Evolutionary conservation across 2,113 vertebrate species (phyloP).

Genomic region (Gnathonemus longibarbis): DNA sequence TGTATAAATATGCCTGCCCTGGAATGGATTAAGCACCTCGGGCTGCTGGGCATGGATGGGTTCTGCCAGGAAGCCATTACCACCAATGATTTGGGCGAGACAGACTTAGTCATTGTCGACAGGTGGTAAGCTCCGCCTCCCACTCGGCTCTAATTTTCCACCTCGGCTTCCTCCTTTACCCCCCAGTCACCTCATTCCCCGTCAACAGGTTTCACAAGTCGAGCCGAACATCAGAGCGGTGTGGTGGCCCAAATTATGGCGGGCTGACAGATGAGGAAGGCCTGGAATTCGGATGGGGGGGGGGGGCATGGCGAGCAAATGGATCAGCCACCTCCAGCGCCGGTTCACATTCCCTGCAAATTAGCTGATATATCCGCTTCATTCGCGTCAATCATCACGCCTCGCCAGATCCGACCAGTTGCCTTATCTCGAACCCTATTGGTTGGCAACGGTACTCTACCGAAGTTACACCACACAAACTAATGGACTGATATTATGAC

Average conservation of each 20-base stretch:
- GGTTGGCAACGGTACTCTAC: not conserved
- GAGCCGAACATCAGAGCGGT: constrained; percentile 20
- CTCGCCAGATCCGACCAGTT: not conserved
- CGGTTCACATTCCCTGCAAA: not conserved
- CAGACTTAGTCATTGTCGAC: not conserved
- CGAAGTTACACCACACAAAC: not conserved
- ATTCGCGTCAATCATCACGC: constrained; percentile 19
- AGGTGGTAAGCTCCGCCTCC: not conserved
- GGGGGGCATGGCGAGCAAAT: not conserved
- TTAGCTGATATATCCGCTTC: constrained; percentile 10
- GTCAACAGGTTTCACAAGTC: constrained; percentile 30
- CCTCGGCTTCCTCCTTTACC: constrained; percentile 16
- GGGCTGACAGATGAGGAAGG: constrained; percentile 33
- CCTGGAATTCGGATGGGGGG: not conserved
- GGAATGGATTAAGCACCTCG: constrained; percentile 12
- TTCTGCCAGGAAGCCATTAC: constrained; percentile 7
- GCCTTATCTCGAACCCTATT: not conserved
- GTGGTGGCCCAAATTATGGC: constrained; percentile 21
- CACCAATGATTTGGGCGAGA: not conserved
- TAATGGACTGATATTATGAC: not conserved
- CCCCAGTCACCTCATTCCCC: constrained; percentile 6
- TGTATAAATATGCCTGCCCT: constrained; percentile 11
- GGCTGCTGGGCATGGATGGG: constrained; percentile 2
- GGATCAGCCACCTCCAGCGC: not conserved
- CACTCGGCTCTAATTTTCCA: not conserved